A percentile compares a stretch with the other conserved stretches of the same genome.
phyloP scores from a whole-genome alignment of 2,888 invertebrate genomes.

The Trichogramma dendrolimi region DNA sequence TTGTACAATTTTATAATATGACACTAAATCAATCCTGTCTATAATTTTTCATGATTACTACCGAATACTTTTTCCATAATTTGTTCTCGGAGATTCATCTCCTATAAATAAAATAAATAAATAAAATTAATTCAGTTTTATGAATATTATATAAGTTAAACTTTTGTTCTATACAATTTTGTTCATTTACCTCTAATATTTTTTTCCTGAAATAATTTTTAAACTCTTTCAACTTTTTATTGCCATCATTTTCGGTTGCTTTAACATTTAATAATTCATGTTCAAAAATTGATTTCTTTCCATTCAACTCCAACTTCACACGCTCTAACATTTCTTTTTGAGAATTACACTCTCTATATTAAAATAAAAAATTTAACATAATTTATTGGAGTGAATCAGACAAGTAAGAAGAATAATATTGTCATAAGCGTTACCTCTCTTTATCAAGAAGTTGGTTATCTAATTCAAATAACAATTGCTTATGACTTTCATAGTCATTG shows the following conservation, averaged over 20 bases:
- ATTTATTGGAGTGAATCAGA: slow-evolving; percentile 9
- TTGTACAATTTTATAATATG: no score
- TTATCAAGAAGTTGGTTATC: slow-evolving; percentile 19
- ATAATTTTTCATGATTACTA: no score
- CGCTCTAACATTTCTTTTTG: slow-evolving; percentile 24
- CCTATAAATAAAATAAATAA: no score
- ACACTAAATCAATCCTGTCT: no score
- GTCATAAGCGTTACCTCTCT: slow-evolving; percentile 15
- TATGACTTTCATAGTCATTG: slow-evolving; percentile 16
- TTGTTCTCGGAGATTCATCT: no score
- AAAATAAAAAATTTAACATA: neutral
- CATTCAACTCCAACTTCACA: slow-evolving; percentile 17
- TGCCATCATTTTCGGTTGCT: slow-evolving; percentile 19
- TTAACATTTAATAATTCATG: slow-evolving; percentile 17
- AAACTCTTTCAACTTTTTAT: slow-evolving; percentile 21
- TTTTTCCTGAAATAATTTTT: slow-evolving; percentile 29
- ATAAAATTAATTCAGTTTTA: no score
- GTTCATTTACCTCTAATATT: slow-evolving; percentile 27
- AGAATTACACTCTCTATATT: slow-evolving; percentile 25
- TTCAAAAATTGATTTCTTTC: slow-evolving; percentile 21
- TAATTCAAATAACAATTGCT: slow-evolving; percentile 21
- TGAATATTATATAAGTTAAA: no score
- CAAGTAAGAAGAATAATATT: neutral
- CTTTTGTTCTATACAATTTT: no score
- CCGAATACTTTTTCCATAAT: no score